These are phyloP conservation scores for Hybos culiciformis DNA, from an alignment of 2,888 invertebrate genomes.

Conservation along the genomic window DNA sequence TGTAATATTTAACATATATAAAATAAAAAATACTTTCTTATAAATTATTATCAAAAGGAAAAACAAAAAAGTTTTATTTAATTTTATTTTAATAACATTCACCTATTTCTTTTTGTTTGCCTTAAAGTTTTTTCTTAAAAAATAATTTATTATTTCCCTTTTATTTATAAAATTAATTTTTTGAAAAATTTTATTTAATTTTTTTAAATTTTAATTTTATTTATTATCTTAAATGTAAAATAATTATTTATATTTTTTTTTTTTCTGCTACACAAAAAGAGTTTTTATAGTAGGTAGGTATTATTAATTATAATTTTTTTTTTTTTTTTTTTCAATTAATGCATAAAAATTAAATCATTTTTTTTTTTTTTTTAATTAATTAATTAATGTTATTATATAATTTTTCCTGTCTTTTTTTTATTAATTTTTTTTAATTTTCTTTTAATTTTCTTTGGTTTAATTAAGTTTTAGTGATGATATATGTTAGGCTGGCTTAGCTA, in stretches of 20 bases:
- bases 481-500: conserved; percentile 34
- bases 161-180: too few relatives aligned
- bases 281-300: too few relatives aligned
- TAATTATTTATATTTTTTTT: background rate
- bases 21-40: too few relatives aligned
- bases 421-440: conserved; percentile 7
- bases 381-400: conserved; percentile 11
- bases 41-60: too few relatives aligned
- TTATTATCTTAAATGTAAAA: too few relatives aligned
- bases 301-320: background rate
- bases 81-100: background rate
- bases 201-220: too few relatives aligned
- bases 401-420: conserved; percentile 11
- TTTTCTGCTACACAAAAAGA: background rate
- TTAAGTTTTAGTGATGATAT: conserved; percentile 29
- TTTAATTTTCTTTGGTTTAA: conserved; percentile 17
- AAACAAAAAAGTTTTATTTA: too few relatives aligned
- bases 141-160: too few relatives aligned
- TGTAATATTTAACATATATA: too few relatives aligned
- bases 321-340: background rate
- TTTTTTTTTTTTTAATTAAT: conserved; percentile 8
- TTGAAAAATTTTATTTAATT: too few relatives aligned
- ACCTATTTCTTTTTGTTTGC: background rate
- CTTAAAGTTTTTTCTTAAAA: too few relatives aligned
- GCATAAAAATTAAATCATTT: background rate